A percentile compares a stretch with the other conserved stretches of the same genome.
phyloP scores from a whole-genome alignment of 2,888 invertebrate species.

The Orchestes rusci region DNA sequence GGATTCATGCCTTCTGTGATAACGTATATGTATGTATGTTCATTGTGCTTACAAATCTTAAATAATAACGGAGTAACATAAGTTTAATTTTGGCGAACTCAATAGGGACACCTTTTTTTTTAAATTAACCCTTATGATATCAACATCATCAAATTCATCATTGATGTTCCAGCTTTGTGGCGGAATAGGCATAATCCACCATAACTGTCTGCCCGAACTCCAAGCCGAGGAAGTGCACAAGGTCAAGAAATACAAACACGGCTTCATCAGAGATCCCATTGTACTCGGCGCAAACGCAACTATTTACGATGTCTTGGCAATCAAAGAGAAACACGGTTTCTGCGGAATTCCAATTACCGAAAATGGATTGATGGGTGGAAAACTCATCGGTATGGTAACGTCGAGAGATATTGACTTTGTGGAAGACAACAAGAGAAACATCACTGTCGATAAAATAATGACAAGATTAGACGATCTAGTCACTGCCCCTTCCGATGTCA shows the following conservation, averaged over 20 bases:
- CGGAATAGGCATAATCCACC: conserved; percentile 95
- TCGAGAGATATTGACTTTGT: conserved; percentile 80
- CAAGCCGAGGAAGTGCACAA: conserved; percentile 93
- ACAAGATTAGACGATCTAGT: conserved; percentile 79
- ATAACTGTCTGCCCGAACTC: conserved; percentile 89
- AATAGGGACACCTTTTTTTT: no score
- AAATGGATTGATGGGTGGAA: conserved; percentile 87
- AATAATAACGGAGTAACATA: no score
- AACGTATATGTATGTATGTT: no score
- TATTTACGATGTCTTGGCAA: conserved; percentile 80
- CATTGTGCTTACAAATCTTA: no score
- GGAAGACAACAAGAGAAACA: conserved; percentile 53
- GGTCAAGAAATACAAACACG: conserved; percentile 99
- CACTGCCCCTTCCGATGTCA: conserved; percentile 84
- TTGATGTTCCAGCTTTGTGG: conserved; percentile 66
- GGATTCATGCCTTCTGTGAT: no score
- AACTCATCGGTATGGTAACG: conserved; percentile 92
- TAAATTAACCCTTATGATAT: no score
- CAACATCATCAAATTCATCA: no score
- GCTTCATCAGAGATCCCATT: conserved; percentile 95
- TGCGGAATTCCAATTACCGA: conserved; percentile 95
- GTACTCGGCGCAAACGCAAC: conserved; percentile 84
- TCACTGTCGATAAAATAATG: conserved; percentile 71
- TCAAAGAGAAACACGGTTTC: conserved; percentile 88
- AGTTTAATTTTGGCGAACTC: no score